Base-by-base conservation (phyloP, 1,140 invertebrate species). In the Pinna nobilis region DNA sequence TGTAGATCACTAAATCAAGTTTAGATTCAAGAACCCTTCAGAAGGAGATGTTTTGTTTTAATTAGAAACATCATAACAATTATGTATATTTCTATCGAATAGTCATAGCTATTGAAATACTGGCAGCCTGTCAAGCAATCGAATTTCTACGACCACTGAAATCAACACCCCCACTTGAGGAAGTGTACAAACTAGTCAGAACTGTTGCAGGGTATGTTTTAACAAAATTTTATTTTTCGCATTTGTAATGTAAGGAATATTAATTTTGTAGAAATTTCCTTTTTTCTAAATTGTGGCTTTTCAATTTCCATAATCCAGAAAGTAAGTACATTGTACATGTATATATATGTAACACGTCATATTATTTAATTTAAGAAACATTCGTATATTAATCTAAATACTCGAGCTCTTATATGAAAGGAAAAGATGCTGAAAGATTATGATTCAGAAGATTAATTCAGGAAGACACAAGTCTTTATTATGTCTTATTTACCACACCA, bases 121-220 rank as follows among this genome's bases (percentile, higher is more conserved):
- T 94, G 25, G 91, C 92, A 28, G 93, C 93, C 3, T 94, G 93
- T 84, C 94, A 94, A 87, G 94, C 93, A 1, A 92, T 94, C 50
- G 94, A 94, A 81, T 94, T 94, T 86, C 86, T 94, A 20, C 88
- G 93, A 33, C 94, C 94, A 2, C 84, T 94, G 33, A 93, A 92
- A 80, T 93, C 93, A 13, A 94, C 94, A 2, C 88, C 89, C 7
- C 93, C 94, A 2, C 82, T 94, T 39, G 93, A 94, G 83, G 93
- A 92, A 75, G 92, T 94, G 23, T 92, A 93, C 81, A 89, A 90
- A 57, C 86, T 92, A 2, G 93, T 94, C n/a, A 87, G 93, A 30
- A 71, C 44, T 15, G 73, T 84, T 25, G 86, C 70, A 18, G 64
- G 68, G 87, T 87, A 81, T 50, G 84, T 75, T 25, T 65, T 18